phyloP scores from a whole-genome alignment of 2,888 invertebrate species.

The Rhaphigaster nebulosa region DNA sequence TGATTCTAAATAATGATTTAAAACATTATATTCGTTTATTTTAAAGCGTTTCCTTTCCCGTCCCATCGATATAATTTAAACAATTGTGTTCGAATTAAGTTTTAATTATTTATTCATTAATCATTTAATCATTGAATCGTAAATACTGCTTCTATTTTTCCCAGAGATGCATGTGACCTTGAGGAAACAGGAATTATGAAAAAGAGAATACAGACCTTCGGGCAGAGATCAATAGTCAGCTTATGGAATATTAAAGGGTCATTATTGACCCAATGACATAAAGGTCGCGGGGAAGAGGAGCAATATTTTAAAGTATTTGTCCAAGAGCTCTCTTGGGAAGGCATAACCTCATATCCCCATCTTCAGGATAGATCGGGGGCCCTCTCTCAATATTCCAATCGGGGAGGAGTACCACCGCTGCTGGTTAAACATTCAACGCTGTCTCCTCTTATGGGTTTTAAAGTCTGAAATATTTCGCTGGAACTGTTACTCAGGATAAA shows the following conservation, averaged over 20 bases:
- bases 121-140: not conserved
- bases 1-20: too few species aligned
- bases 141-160: not conserved
- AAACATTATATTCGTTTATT: too few species aligned
- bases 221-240: not conserved
- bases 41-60: too few species aligned
- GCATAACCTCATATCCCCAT: constrained; percentile 30
- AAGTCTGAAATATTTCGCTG: not conserved
- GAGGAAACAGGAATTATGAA: not conserved
- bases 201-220: not conserved
- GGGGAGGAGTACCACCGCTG: not conserved
- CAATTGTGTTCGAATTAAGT: too few species aligned
- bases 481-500: not conserved
- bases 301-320: constrained; percentile 60
- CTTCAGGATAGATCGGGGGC: not conserved
- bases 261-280: constrained; percentile 58
- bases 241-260: constrained; percentile 29
- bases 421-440: not conserved
- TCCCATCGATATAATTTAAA: too few species aligned
- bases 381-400: constrained; percentile 13
- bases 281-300: constrained; percentile 9
- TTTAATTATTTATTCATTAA: too few species aligned
- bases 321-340: constrained; percentile 20
- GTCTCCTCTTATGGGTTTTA: not conserved
- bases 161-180: not conserved